Base-by-base conservation (phyloP, 2,888 invertebrate species). In the Myopa testacea region DNA sequence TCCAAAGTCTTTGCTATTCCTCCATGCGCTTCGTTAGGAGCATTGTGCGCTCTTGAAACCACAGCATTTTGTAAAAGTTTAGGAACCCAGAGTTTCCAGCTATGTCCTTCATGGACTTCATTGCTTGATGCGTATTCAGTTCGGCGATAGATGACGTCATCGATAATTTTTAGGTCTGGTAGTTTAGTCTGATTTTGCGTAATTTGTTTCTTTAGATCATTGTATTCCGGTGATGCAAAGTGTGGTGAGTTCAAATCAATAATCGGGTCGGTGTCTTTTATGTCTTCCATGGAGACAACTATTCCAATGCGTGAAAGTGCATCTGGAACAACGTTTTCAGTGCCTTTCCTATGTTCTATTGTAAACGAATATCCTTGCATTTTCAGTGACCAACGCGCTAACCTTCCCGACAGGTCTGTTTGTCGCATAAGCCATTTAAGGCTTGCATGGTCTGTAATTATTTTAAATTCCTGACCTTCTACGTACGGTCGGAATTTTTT, bases 111-210 rank as follows among this genome's bases (percentile, higher is more conserved):
- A 10, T 70, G 26, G 16, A 4, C 34, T 19, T 37, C 26, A 26
- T 26, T 26, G 94, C 93, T 95, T 52, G 52, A 1, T 3, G 52
- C 52, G 1, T 12, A 52, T 14, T 52, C 52, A 95, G 75, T 95
- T 95, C 63, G 94, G 14, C 52, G 52, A 52, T 12, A 52, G 1
- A 52, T 52, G 14, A 52, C 52, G 14, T 52, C 14, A 52, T 52
- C 52, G 52, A 52, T 14, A 52, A 52, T 52, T 52, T 52, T 52
- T 1, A 52, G 14, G 14, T 3, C 52, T 52, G 52, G 52, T 52
- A 52, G 3, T 52, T 52, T 52, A 52, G 52, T 1, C 52, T 52
- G 52, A 52, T 52, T 52, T 52, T 52, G 10, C 8, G 52, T 52
- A 52, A 52, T 52, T 2, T 52, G 52, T 52, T 52, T 52, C 52